Base-by-base conservation (phyloP, 2,888 invertebrate genomes). In the Cyaniris semiargus region DNA sequence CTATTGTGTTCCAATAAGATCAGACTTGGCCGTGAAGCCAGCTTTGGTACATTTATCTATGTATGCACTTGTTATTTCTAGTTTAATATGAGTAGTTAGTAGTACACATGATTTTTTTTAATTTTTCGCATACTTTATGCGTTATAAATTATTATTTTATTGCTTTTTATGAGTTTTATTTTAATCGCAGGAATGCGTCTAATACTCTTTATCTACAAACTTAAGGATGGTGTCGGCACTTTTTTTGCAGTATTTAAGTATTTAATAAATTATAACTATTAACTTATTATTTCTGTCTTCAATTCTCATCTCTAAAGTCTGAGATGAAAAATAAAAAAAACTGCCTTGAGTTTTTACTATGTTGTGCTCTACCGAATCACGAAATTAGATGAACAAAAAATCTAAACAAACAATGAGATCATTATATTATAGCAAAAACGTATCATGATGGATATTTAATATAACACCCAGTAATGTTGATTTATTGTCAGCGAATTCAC, bases 1-100 rank as follows among this genome's bases (percentile, higher is more conserved):
- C 60, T 60, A 60, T 60, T 60, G 60, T 60, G 60, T 60, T 60
- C 60, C 23, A 60, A 60, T 60, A 60, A 44, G 44, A 60, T 23
- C 23, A 5, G 23, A 23, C 60, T 60, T 60, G 60, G 60, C 60
- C 60, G 60, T 60, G 60, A 60, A 23, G 60, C 23, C 21, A 58
- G 56, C 56, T n/a, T n/a, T 60, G 23, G 23, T 60, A 60, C 13
- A 21, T 58, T 58, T 58, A 58, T 58, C 21, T 58, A 58, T 13
- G 44, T 44, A 58, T 60, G 60, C 23, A 27, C 23, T 60, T 60
- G 13, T 23, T 23, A 23, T 23, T 60, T 60, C 23, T 60, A 13
- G 23, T 60, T 60, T 23, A 13, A 10, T 23, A 10, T 60, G 60
- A 10, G 60, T 13, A 23, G 21, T 21, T 8, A 21, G 58, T 38